phyloP scores from a whole-genome alignment of 2,113 vertebrate genomes.

The Amblyopsis rosae region DNA sequence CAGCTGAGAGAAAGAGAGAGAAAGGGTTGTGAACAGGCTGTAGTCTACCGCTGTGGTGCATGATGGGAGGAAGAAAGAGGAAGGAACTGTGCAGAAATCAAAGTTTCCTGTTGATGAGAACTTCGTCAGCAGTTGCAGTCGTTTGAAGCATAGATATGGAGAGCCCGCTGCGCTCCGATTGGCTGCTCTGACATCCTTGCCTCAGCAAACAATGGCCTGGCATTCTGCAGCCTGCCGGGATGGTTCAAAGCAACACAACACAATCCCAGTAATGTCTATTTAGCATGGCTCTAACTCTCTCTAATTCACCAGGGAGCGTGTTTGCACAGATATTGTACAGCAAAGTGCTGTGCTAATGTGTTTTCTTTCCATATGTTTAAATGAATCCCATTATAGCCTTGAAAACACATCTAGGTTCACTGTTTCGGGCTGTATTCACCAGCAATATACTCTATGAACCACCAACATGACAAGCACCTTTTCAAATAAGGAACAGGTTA shows the following conservation, averaged over 20 bases:
- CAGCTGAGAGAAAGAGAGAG: neutral
- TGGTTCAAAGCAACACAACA: conserved; percentile 30
- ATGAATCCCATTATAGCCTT: too few species aligned
- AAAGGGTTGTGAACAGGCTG: neutral
- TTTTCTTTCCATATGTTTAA: too few species aligned
- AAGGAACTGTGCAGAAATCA: conserved; percentile 70
- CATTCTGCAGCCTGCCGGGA: conserved; percentile 41
- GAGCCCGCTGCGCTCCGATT: conserved; percentile 39
- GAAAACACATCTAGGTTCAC: neutral
- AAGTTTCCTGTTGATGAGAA: conserved; percentile 76
- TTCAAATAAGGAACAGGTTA: too few species aligned
- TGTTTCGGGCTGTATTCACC: too few species aligned
- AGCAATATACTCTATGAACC: too few species aligned
- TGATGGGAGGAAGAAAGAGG: conserved; percentile 38
- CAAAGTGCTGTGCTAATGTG: neutral
- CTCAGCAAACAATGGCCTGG: conserved; percentile 38
- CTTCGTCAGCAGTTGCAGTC: conserved; percentile 56
- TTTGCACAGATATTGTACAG: neutral
- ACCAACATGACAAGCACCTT: too few species aligned
- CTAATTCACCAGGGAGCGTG: neutral
- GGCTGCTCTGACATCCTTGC: conserved; percentile 45
- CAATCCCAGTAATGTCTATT: conserved; percentile 14
- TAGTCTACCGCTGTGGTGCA: neutral
- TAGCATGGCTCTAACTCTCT: conserved; percentile 12
- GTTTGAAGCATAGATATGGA: conserved; percentile 54